These are phyloP conservation scores for Nicator chloris DNA, from an alignment of 2,113 vertebrate species.

Conservation along the genomic window DNA sequence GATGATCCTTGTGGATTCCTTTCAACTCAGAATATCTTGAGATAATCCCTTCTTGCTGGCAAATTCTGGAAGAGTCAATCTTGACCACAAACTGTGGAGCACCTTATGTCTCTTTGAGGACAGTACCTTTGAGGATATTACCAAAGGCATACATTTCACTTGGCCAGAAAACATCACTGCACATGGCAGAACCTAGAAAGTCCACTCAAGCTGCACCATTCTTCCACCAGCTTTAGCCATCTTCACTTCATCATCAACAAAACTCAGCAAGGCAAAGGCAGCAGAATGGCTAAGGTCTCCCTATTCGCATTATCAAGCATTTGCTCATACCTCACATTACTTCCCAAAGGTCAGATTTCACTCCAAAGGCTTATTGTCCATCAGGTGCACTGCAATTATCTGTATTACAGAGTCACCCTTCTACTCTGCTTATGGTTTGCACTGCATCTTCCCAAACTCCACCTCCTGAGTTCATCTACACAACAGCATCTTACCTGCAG, in stretches of 20 bases:
- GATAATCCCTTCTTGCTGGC: background rate
- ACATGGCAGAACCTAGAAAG: background rate
- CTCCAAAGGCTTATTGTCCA: background rate
- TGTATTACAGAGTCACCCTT: background rate
- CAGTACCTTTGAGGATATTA: background rate
- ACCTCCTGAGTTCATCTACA: background rate
- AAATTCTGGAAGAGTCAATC: background rate
- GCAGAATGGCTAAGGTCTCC: background rate
- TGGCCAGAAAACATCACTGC: background rate
- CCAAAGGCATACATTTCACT: background rate
- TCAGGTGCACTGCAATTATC: background rate
- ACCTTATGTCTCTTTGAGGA: background rate
- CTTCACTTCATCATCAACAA: background rate
- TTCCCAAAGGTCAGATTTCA: background rate
- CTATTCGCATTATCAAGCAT: accelerated
- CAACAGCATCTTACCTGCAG: background rate
- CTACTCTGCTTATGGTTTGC: background rate
- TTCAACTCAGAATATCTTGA: background rate
- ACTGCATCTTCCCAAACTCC: background rate
- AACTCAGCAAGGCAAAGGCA: background rate
- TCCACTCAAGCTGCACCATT: background rate
- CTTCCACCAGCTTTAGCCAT: background rate
- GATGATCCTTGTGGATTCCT: background rate
- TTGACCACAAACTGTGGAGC: background rate
- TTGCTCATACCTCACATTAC: background rate